phyloP scores from a whole-genome alignment of 2,113 vertebrate species.

The Nibea coibor region DNA sequence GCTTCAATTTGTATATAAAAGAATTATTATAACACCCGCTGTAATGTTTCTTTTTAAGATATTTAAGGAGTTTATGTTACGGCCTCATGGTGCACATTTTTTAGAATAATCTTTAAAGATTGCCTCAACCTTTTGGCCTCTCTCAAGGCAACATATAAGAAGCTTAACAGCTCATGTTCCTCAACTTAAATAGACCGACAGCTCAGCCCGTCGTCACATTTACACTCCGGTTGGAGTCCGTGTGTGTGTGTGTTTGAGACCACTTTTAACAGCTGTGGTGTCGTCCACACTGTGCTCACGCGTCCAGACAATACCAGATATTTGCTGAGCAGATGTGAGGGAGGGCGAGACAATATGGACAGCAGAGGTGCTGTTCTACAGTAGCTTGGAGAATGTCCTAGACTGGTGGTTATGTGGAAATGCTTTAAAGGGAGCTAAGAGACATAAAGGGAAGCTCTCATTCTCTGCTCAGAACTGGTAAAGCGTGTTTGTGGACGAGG shows the following conservation, averaged over 20 bases:
- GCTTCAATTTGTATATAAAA: too few relatives aligned
- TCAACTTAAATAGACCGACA: conserved; percentile 12
- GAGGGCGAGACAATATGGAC: conserved; percentile 58
- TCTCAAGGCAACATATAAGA: conserved; percentile 42
- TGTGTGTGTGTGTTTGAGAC: background rate
- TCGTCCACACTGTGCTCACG: conserved; percentile 22
- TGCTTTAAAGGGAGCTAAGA: conserved; percentile 47
- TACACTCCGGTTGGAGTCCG: background rate
- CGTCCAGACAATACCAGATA: conserved; percentile 56
- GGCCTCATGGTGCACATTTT: background rate
- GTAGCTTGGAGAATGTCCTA: conserved; percentile 71
- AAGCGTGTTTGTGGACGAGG: background rate
- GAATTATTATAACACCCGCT: too few relatives aligned
- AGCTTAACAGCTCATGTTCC: conserved; percentile 44
- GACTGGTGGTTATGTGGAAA: conserved; percentile 53
- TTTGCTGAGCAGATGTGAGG: conserved; percentile 54
- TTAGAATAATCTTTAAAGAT: conserved; percentile 28
- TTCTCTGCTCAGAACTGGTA: conserved; percentile 37
- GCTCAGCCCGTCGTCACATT: conserved; percentile 8
- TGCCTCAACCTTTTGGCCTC: background rate
- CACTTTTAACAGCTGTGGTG: conserved; percentile 34
- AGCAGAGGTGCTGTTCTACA: conserved; percentile 58
- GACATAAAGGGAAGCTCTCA: conserved; percentile 15
- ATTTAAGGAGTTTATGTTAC: background rate
- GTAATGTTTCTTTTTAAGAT: background rate